Percentiles rank a stretch among this genome's conserved stretches.
phyloP scores from a whole-genome alignment of 2,797 vertebrate species.

The Steatocranus sp. region DNA sequence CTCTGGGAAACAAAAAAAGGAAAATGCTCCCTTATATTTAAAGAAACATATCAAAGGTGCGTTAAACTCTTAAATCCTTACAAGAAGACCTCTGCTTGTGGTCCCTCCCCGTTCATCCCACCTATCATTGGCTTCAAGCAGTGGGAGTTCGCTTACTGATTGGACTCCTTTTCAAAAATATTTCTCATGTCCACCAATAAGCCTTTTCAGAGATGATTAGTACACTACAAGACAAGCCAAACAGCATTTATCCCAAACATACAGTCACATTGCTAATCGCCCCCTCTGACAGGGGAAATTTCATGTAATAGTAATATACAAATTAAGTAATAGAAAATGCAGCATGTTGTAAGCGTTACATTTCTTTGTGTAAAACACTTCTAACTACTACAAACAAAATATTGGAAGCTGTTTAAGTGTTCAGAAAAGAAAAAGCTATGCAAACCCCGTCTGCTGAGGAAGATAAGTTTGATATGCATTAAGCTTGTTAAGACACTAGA shows the following conservation, averaged over 20 bases:
- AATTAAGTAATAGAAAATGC: neutral
- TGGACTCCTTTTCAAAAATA: constrained; percentile 35
- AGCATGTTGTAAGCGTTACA: neutral
- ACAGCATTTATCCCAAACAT: neutral
- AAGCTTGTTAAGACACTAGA: neutral
- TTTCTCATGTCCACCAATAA: neutral
- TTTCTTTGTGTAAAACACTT: neutral
- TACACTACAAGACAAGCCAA: neutral
- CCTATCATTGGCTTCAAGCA: constrained; percentile 9
- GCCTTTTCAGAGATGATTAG: neutral
- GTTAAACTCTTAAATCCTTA: constrained; percentile 8
- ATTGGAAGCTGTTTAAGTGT: neutral
- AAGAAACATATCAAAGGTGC: constrained; percentile 38
- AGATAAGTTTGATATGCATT: neutral
- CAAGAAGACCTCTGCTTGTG: neutral
- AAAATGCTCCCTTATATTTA: constrained; percentile 25
- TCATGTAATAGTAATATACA: neutral
- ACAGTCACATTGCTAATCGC: neutral
- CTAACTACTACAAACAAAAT: neutral
- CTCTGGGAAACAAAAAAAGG: constrained; percentile 6
- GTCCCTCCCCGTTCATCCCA: neutral
- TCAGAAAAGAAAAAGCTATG: neutral
- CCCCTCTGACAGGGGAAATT: neutral
- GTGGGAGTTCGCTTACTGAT: neutral
- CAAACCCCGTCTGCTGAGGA: neutral